Percentiles rank a stretch among this genome's conserved stretches.
Conservation (phyloP, 1,140 invertebrate species). For the Palaemon carinicauda region DNA sequence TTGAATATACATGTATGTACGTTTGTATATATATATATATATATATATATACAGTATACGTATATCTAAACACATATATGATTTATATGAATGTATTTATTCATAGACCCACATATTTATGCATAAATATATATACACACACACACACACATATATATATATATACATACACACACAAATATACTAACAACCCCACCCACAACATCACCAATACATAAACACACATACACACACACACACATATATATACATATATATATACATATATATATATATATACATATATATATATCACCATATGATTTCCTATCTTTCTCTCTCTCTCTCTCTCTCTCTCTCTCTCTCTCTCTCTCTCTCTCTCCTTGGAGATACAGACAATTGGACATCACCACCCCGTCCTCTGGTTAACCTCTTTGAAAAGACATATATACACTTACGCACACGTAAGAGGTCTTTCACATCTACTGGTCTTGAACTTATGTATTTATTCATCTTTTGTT, state of each 20-base stretch:
- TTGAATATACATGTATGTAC: background rate
- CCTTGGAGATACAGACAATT: too few species aligned
- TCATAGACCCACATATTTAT: too few species aligned
- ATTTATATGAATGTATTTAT: too few species aligned
- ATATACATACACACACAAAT: slow-evolving; percentile 25
- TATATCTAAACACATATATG: background rate
- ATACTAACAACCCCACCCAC: background rate
- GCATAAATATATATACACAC: background rate
- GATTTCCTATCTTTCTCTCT: too few species aligned
- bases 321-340: too few species aligned
- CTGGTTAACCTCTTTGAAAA: too few species aligned
- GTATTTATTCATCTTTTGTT: too few species aligned
- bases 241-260: slow-evolving; percentile 8
- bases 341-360: too few species aligned
- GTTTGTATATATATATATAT: background rate
- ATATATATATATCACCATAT: background rate
- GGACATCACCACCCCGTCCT: too few species aligned
- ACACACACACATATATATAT: slow-evolving; percentile 6
- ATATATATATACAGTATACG: background rate
- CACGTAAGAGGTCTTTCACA: too few species aligned
- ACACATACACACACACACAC: background rate
- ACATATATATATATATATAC: slow-evolving; percentile 22
- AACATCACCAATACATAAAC: background rate
- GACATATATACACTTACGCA: too few species aligned
- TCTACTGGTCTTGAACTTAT: too few species aligned